Evolutionary conservation across 2,113 vertebrate genomes (phyloP).

Genomic region (Hippocampus abdominalis): DNA sequence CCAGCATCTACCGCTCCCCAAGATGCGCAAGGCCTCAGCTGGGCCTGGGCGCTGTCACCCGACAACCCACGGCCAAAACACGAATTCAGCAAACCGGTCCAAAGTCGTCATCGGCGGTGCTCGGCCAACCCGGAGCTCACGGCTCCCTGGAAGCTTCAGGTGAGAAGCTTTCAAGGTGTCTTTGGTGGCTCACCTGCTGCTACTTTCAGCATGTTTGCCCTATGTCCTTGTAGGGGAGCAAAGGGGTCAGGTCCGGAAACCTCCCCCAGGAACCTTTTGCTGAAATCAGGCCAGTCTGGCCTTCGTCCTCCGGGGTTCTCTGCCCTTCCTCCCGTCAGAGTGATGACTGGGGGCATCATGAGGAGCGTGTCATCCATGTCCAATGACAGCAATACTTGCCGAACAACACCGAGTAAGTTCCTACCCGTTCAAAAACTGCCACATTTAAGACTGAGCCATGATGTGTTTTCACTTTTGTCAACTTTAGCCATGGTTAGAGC

Average conservation of each 20-base stretch:
- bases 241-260: constrained; percentile 73
- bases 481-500: no score
- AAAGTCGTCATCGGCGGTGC: constrained; percentile 66
- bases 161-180: constrained; percentile 50
- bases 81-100: constrained; percentile 82
- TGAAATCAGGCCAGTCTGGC: constrained; percentile 83
- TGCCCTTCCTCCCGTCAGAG: constrained; percentile 80
- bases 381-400: constrained; percentile 79
- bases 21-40: constrained; percentile 88
- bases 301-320: constrained; percentile 90
- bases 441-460: not conserved
- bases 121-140: constrained; percentile 40
- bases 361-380: constrained; percentile 86
- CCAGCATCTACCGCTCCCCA: constrained; percentile 80
- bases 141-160: constrained; percentile 78
- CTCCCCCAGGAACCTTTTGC: constrained; percentile 75
- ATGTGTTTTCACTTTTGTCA: not conserved
- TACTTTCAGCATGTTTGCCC: not conserved
- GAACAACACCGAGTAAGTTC: constrained; percentile 79
- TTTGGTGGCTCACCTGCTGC: no score
- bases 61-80: constrained; percentile 81
- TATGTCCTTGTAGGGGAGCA: constrained; percentile 68
- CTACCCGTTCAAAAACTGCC: not conserved
- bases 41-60: constrained; percentile 84
- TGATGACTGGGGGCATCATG: constrained; percentile 82